Conservation (phyloP, 2,113 vertebrate species). For the Protomyctophum bolini region DNA sequence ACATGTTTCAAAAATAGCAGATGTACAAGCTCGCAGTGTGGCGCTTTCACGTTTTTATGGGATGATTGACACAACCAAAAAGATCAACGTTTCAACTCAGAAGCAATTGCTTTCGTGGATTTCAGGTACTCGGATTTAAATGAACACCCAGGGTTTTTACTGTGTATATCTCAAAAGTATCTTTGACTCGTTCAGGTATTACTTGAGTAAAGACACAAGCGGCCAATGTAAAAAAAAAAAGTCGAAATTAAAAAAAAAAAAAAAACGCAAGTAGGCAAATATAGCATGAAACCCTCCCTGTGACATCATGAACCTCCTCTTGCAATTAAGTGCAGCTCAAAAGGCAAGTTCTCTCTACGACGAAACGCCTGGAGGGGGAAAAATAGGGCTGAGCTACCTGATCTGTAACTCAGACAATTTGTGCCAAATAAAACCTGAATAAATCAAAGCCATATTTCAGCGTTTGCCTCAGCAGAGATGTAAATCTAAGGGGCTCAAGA, state of each 20-base stretch:
- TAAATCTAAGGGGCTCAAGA: slow-evolving; percentile 71
- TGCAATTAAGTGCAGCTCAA: slow-evolving; percentile 61
- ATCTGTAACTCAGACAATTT: slow-evolving; percentile 71
- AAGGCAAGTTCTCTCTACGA: slow-evolving; percentile 50
- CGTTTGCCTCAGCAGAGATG: slow-evolving; percentile 59
- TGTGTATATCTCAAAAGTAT: too few relatives aligned
- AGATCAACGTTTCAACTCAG: too few relatives aligned
- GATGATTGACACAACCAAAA: too few relatives aligned
- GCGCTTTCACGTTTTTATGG: too few relatives aligned
- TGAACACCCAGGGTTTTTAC: too few relatives aligned
- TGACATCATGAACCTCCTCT: slow-evolving; percentile 53
- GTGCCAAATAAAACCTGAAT: slow-evolving; percentile 79
- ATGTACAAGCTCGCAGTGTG: too few relatives aligned
- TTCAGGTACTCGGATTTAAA: too few relatives aligned
- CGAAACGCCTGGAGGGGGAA: slow-evolving; percentile 18
- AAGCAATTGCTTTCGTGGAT: too few relatives aligned
- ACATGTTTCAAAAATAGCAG: too few relatives aligned
- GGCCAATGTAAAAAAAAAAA: too few relatives aligned
- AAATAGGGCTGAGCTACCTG: slow-evolving; percentile 54
- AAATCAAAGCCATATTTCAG: slow-evolving; percentile 81
- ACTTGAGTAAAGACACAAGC: background rate
- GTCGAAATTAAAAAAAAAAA: too few relatives aligned
- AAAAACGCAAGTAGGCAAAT: slow-evolving; percentile 13
- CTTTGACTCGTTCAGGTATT: too few relatives aligned
- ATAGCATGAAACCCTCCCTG: slow-evolving; percentile 26